Percentiles rank a stretch among this genome's conserved stretches.
These are phyloP conservation scores for Stegastes partitus DNA, from an alignment of 2,113 vertebrate genomes.

Conservation along the genomic window DNA sequence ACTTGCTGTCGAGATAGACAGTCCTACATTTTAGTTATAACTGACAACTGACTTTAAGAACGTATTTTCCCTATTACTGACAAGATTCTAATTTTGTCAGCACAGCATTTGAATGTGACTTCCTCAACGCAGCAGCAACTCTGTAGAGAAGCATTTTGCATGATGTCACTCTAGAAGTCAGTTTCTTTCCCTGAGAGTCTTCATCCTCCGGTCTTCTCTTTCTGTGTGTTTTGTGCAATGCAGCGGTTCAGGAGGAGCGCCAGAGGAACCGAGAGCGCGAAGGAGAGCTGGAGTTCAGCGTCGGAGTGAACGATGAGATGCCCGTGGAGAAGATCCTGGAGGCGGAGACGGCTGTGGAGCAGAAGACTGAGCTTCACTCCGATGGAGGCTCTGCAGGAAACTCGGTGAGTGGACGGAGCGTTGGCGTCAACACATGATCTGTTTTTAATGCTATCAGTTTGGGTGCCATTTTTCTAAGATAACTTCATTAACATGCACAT, in stretches of 20 bases:
- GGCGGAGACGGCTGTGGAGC: constrained; percentile 92
- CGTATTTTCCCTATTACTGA: too few relatives aligned
- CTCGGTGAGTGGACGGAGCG: constrained; percentile 84
- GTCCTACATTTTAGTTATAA: too few relatives aligned
- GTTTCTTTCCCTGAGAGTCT: not conserved
- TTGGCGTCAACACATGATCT: not conserved
- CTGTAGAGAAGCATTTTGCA: constrained; percentile 4
- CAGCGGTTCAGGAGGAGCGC: constrained; percentile 94
- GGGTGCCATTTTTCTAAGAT: too few relatives aligned
- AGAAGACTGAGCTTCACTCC: constrained; percentile 90
- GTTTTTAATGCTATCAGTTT: too few relatives aligned
- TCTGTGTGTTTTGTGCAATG: constrained; percentile 9
- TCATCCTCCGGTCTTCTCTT: not conserved
- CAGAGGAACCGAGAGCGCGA: constrained; percentile 91
- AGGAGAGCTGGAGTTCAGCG: constrained; percentile 86
- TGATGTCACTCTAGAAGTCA: not conserved
- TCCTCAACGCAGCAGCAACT: constrained; percentile 17
- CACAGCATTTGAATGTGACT: too few relatives aligned
- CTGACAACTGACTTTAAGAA: too few relatives aligned
- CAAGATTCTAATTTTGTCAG: too few relatives aligned
- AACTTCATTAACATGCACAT: too few relatives aligned
- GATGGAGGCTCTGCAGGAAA: constrained; percentile 87
- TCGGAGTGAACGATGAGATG: constrained; percentile 92
- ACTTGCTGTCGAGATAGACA: too few relatives aligned
- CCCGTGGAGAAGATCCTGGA: constrained; percentile 95